Percentiles rank a stretch among this genome's conserved stretches.
phyloP scores from a whole-genome alignment of 2,113 vertebrate genomes.

The Dromiciops gliroides region DNA sequence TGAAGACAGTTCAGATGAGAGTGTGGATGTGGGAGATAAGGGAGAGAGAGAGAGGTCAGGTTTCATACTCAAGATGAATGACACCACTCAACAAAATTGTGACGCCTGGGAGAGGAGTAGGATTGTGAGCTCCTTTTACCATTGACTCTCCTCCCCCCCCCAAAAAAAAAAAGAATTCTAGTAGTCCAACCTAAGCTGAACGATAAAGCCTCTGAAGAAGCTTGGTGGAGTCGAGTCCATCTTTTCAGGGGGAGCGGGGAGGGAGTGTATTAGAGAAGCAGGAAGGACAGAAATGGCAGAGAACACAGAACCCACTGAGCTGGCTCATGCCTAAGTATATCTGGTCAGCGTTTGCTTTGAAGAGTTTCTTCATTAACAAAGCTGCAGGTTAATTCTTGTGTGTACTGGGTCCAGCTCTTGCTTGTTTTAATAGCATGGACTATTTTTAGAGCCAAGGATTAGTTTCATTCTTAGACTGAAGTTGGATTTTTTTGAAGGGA shows the following conservation, averaged over 20 bases:
- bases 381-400: background rate
- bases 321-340: background rate
- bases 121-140: background rate
- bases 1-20: background rate
- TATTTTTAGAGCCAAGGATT: background rate
- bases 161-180: too few relatives aligned
- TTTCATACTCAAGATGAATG: background rate
- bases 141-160: background rate
- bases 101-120: background rate
- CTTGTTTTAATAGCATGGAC: background rate
- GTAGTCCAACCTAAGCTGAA: background rate
- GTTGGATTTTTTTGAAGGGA: background rate
- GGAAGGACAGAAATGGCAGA: background rate
- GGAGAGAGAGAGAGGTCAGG: background rate
- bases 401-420: background rate
- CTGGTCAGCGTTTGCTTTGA: background rate
- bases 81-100: background rate
- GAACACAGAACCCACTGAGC: background rate
- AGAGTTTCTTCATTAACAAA: background rate
- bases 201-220: background rate
- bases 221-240: background rate
- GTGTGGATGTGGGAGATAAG: background rate
- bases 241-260: background rate
- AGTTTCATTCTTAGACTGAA: conserved; percentile 17
- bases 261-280: background rate